Percentiles rank a stretch among this genome's conserved stretches.
phyloP scores from a whole-genome alignment of 2,113 vertebrate species.

The Bostrychus sinensis region DNA sequence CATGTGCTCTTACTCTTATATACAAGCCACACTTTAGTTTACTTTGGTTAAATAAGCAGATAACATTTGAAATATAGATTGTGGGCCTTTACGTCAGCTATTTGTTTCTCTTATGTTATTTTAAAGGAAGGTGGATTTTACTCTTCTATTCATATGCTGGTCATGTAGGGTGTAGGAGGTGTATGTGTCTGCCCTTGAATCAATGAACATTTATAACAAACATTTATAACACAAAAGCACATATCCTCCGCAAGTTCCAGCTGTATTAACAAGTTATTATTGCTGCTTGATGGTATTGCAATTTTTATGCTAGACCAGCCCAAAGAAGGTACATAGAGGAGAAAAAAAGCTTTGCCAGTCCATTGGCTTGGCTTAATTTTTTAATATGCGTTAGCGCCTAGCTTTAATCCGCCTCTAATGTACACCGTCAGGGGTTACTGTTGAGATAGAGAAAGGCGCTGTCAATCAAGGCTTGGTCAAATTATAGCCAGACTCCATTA shows the following conservation, averaged over 20 bases:
- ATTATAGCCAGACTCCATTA: conserved; percentile 83
- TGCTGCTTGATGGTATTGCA: conserved; percentile 65
- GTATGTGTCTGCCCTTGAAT: conserved; percentile 83
- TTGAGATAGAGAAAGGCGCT: conserved; percentile 82
- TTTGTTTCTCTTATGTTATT: conserved; percentile 77
- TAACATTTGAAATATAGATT: no score
- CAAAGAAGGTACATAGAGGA: conserved; percentile 36
- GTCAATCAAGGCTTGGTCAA: conserved; percentile 82
- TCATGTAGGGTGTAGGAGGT: conserved; percentile 75
- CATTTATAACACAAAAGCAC: no score
- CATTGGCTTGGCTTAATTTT: conserved; percentile 81
- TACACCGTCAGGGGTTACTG: conserved; percentile 84
- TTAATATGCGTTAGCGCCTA: conserved; percentile 83
- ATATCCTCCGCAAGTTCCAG: conserved; percentile 1
- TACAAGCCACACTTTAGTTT: no score
- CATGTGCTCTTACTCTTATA: no score
- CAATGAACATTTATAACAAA: conserved; percentile 80
- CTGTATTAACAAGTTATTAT: conserved; percentile 73
- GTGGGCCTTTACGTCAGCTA: no score
- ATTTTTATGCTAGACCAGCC: conserved; percentile 71
- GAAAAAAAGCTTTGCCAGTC: conserved; percentile 67
- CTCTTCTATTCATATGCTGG: conserved; percentile 77
- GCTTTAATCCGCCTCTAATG: conserved; percentile 83
- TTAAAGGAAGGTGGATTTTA: conserved; percentile 70
- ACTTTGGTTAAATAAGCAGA: no score